phyloP scores from a whole-genome alignment of 2,888 invertebrate species.

The Odontocerum albicorne region DNA sequence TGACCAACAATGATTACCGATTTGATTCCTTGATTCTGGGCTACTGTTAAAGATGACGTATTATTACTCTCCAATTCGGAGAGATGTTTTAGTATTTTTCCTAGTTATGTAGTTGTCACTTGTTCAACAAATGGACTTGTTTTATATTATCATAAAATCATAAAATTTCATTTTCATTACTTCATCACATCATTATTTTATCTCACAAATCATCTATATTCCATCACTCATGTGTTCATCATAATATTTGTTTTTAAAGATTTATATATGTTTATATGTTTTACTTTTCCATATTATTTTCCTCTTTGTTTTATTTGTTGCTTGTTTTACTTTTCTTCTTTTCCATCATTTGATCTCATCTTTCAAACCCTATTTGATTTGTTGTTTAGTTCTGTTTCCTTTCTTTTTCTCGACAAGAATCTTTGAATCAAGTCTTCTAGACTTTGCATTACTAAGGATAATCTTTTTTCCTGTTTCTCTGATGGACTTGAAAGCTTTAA shows the following conservation, averaged over 20 bases:
- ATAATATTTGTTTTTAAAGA: too few species aligned
- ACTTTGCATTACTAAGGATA: conserved; percentile 22
- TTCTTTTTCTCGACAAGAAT: conserved; percentile 14
- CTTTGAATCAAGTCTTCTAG: conserved; percentile 29
- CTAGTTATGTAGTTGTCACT: too few species aligned
- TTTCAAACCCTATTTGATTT: background rate
- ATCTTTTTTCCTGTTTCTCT: conserved; percentile 11
- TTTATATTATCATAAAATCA: background rate
- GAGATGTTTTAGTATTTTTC: too few species aligned
- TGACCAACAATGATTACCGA: conserved; percentile 7
- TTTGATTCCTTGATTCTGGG: conserved; percentile 18
- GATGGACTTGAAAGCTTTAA: conserved; percentile 30
- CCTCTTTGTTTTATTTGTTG: background rate
- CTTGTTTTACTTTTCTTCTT: background rate
- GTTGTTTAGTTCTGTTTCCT: conserved; percentile 1
- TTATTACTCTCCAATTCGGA: too few species aligned
- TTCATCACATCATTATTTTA: too few species aligned
- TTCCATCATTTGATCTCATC: background rate
- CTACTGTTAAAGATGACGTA: too few species aligned
- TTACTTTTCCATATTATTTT: background rate
- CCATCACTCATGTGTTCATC: too few species aligned
- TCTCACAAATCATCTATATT: too few species aligned
- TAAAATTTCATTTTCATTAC: too few species aligned
- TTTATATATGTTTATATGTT: too few species aligned
- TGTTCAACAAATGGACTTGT: background rate